phyloP scores from a whole-genome alignment of 2,797 vertebrate genomes.

The Numenius phaeopus region DNA sequence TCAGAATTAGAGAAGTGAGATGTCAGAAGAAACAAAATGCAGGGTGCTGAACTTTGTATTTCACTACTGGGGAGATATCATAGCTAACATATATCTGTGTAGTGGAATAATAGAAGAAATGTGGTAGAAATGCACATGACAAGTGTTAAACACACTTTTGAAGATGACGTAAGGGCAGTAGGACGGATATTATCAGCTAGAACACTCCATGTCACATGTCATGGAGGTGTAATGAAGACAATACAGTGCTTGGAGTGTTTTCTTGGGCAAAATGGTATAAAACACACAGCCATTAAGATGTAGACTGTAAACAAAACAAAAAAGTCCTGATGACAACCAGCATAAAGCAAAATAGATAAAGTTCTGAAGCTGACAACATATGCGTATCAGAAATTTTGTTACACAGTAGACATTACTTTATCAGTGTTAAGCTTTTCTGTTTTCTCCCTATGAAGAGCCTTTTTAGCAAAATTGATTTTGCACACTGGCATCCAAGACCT shows the following conservation, averaged over 20 bases:
- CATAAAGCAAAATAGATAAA: background rate
- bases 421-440: accelerated
- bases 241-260: background rate
- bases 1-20: background rate
- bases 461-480: background rate
- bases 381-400: background rate
- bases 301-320: background rate
- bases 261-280: background rate
- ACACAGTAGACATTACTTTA: background rate
- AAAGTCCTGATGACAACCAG: background rate
- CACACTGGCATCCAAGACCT: background rate
- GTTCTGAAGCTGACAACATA: background rate
- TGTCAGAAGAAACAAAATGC: background rate
- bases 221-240: background rate
- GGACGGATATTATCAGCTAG: background rate
- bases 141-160: background rate
- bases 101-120: background rate
- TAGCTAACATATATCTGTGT: background rate
- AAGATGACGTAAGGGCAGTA: background rate
- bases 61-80: background rate
- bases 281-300: background rate
- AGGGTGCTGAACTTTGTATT: background rate
- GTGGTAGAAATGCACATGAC: background rate
- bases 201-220: accelerated
- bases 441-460: background rate